These are phyloP conservation scores for Caenorhabditis doughertyi DNA, from an alignment of 2,888 invertebrate species.

Conservation along the genomic window DNA sequence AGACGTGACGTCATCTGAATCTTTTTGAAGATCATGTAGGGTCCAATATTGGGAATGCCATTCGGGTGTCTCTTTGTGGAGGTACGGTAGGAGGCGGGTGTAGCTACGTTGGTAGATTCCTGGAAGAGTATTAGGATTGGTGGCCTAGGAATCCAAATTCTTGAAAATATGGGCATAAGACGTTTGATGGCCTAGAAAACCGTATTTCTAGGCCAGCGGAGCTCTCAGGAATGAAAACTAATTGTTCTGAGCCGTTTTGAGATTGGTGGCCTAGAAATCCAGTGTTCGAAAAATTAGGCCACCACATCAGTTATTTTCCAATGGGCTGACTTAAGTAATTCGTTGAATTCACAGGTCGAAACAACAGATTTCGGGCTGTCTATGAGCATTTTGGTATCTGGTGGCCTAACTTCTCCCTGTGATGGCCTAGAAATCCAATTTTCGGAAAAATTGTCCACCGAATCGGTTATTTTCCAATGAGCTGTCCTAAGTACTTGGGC, in stretches of 20 bases:
- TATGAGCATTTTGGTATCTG: too few species aligned
- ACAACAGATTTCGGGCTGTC: too few species aligned
- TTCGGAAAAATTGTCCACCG: too few species aligned
- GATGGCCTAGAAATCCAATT: too few species aligned
- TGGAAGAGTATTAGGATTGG: constrained; percentile 45
- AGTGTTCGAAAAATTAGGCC: background rate
- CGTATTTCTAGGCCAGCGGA: too few species aligned
- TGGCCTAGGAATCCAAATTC: background rate
- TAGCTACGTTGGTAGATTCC: constrained; percentile 81
- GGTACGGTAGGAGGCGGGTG: constrained; percentile 76
- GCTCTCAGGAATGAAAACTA: background rate
- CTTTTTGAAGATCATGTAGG: constrained; percentile 65
- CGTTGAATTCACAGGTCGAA: too few species aligned
- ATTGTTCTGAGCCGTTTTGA: background rate
- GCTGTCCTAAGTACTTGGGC: too few species aligned
- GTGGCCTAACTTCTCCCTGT: too few species aligned
- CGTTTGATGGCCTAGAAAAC: too few species aligned
- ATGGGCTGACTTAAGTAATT: too few species aligned
- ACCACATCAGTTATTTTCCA: background rate
- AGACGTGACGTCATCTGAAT: constrained; percentile 5
- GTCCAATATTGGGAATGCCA: constrained; percentile 81
- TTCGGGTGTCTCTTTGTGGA: constrained; percentile 79
- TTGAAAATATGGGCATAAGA: too few species aligned
- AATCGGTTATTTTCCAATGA: too few species aligned
- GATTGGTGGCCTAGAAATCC: background rate